phyloP scores from a whole-genome alignment of 2,113 vertebrate genomes.

The Crotalus horridus region DNA sequence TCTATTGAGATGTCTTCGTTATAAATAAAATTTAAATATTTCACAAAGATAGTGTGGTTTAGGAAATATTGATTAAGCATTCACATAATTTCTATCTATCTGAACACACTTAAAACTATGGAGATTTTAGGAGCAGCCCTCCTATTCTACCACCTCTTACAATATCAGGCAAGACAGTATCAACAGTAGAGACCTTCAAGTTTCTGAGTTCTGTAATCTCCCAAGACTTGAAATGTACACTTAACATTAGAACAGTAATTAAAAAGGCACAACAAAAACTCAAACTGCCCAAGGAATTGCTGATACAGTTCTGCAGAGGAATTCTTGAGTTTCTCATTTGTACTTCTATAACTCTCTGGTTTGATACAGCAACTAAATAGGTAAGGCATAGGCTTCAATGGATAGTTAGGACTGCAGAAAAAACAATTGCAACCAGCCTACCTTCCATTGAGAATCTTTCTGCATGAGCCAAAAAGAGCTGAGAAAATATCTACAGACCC shows the following conservation, averaged over 20 bases:
- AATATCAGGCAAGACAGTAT: neutral
- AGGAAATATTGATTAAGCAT: neutral
- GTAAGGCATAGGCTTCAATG: neutral
- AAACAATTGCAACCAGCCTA: neutral
- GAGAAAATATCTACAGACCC: neutral
- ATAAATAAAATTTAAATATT: neutral
- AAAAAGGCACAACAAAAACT: neutral
- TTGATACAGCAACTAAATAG: neutral
- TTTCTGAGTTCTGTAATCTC: neutral
- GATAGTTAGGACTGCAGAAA: neutral
- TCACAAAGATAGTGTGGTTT: neutral
- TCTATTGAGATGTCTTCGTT: rapidly evolving
- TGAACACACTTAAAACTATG: neutral
- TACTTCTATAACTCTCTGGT: neutral
- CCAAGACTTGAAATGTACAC: neutral
- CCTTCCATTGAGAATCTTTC: neutral
- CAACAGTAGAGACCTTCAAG: neutral
- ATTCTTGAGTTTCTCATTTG: neutral
- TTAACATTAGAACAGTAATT: neutral
- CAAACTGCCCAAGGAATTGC: neutral
- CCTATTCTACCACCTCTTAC: neutral
- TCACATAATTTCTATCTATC: slow-evolving; percentile 10
- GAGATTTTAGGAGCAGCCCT: neutral
- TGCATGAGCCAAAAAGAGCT: neutral
- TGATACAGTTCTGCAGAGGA: neutral